Base-by-base conservation (phyloP, 2,888 invertebrate species). In the Hemithea aestivaria region DNA sequence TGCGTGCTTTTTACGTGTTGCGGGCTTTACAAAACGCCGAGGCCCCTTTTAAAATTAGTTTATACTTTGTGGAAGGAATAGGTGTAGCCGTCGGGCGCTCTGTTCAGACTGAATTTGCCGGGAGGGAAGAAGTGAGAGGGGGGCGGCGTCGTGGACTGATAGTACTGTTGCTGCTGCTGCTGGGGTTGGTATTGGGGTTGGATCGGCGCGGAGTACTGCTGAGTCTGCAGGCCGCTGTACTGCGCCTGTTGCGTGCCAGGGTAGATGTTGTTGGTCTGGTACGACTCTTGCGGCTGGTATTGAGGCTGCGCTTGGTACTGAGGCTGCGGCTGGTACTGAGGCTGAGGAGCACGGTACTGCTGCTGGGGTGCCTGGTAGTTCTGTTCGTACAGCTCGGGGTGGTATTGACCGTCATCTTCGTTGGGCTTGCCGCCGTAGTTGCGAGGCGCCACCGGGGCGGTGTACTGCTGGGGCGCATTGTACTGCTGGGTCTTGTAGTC, bases 51-150 rank as follows among this genome's bases (percentile, higher is more conserved):
- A 65, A 67, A 66, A 67, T 69, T 69, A 68, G 54, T 72, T 82
- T 87, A 87, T 62, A 83, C 85, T 81, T 87, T 93, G 85, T 92
- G 93, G 89, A 95, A 95, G 53, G 92, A 93, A 83, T 94, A 96
- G 62, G 94, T 93, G 87, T 92, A 96, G 64, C 96, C 96, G 67
- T 96, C 96, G 24, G 95, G 95, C 42, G 94, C 94, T 68, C 96
- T 89, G 88, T 95, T 95, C 56, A 96, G 88, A 57, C 92, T 93
- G 62, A 96, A 90, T 78, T 95, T 95, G 54, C 96, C 96, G 20
- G 95, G 95, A 34, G 94, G 95, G 72, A 92, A 93, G 87, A 94
- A 94, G 58, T 92, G 90, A 62, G 91, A 90, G 10, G 94, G 93
- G 46, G 90, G 92, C 35, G 94, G 94, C 45, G 89, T 87, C 45